Base-by-base conservation (phyloP, 2,113 vertebrate species). In the Marmota flaviventris region DNA sequence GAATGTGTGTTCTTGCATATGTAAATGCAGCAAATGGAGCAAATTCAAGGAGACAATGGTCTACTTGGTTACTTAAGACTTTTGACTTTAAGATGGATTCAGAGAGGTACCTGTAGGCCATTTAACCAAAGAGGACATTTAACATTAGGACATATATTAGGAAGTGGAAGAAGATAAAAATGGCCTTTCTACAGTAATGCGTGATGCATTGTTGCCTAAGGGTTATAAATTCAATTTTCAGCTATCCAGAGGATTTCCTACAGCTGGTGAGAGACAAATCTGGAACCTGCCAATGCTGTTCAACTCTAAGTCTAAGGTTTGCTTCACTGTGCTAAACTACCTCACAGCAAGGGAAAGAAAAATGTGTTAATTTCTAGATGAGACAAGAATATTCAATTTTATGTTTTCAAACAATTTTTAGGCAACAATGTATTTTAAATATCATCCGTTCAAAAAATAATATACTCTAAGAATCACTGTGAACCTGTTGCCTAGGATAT, bases 381-480 rank as follows among this genome's bases (percentile, higher is more conserved):
- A 78, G 7, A 90, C 0, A 63, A 83, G 63, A 69, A n/a, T 78
- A 88, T 91, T 73, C 10, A 45, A 37, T 75, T 85, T 88, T 77
- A 75, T 53, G 1, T 58, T 34, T 87, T 83, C 17, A 78, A 53
- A 39, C 95, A 76, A 85, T 37, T 90, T 81, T 92, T 75, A 89
- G 89, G 34, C 42, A 37, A 90, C 48, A 81, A 82, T 72, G 18
- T 69, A 84, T 95, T 95, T 89, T 85, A 88, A 94, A 81, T 22
- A 53, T 69, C 25, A 61, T 27, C 61, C 39, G 88, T 83, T 92
- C 77, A 90, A 94, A 85, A 61, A 69, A 27, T 18, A 89, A 63
- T 89, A 90, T 17, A 67, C 6, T 72, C 18, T 29, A 87, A 63
- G 51, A 89, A 79, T 3, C 45, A 94, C 34, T 58, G 37, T 63